Evolutionary conservation across 2,888 invertebrate genomes (phyloP).

Genomic region (Scelioninae gen. 1): DNA sequence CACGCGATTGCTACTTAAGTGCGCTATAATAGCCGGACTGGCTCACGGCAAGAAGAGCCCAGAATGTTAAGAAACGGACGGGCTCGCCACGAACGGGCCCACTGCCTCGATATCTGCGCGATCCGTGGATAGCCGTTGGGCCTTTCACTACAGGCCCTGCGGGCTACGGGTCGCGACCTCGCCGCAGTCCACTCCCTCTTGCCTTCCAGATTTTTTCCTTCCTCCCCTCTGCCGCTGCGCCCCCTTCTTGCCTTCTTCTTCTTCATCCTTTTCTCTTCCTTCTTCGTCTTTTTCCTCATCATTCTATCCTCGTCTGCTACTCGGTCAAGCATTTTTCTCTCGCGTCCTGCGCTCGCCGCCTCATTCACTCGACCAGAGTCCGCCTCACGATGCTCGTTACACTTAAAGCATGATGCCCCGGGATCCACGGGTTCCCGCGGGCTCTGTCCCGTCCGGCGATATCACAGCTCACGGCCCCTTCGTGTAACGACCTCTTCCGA

Average conservation of each 20-base stretch:
- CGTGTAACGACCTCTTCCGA: slow-evolving; percentile 77
- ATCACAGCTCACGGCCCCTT: slow-evolving; percentile 72
- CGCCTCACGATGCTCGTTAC: slow-evolving; percentile 80
- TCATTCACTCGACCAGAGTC: slow-evolving; percentile 56
- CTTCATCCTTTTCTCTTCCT: slow-evolving; percentile 1
- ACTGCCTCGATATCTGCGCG: slow-evolving; percentile 66
- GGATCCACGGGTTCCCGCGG: slow-evolving; percentile 75
- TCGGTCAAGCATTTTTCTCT: slow-evolving; percentile 71
- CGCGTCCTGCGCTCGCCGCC: slow-evolving; percentile 60
- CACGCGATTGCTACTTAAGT: slow-evolving; percentile 81
- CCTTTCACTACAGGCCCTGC: slow-evolving; percentile 82
- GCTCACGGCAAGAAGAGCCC: slow-evolving; percentile 76
- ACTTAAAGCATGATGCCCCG: slow-evolving; percentile 71
- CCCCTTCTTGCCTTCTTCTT: slow-evolving; percentile 49
- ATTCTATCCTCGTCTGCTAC: slow-evolving; percentile 60
- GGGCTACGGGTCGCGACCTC: slow-evolving; percentile 84
- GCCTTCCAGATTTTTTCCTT: slow-evolving; percentile 74
- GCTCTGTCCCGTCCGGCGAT: slow-evolving; percentile 68
- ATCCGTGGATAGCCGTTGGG: slow-evolving; percentile 82
- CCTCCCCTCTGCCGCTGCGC: slow-evolving; percentile 37
- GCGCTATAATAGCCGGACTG: slow-evolving; percentile 76
- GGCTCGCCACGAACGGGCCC: slow-evolving; percentile 72
- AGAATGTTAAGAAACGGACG: slow-evolving; percentile 79
- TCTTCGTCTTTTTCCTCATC: slow-evolving; percentile 41
- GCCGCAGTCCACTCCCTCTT: slow-evolving; percentile 82